Base-by-base conservation (phyloP, 2,797 vertebrate species). In the Botia kubotai region DNA sequence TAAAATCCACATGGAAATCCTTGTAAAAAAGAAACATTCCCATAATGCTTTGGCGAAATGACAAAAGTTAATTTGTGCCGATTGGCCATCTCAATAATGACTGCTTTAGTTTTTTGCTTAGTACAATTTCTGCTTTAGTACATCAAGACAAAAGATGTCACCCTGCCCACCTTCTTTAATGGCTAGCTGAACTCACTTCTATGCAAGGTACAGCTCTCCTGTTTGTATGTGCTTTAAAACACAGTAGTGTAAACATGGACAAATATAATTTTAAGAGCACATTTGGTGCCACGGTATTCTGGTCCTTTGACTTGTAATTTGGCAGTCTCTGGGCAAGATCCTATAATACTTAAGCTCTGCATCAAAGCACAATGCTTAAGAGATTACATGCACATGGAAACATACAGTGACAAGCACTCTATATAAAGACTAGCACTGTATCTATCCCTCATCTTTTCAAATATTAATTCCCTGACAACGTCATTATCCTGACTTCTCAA, bases 1-100 rank as follows among this genome's bases (percentile, higher is more conserved):
- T 93, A 90, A 92, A 91, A 91, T 88, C 90, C 86, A 89, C 87
- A 89, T 74, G 82, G 88, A 65, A 80, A 82, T 80, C 71, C 88
- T 86, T 89, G 87, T 91, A 90, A 91, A 82, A 91, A 90, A 88
- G 88, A 80, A 87, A 89, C 91, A 89, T 88, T 83, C 86, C 84
- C 72, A 74, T 88, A 90, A 91, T 82, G 81, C 76, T 83, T 85
- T 89, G 88, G 86, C 85, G 85, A 83, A 82, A 84, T 81, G 52
- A 65, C 81, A 80, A 81, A 83, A 83, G 81, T 83, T 81, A 72
- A 80, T 62, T 68, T 82, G 68, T 60, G 68, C 69, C 63, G 77
- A 79, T 72, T 33, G 33, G 58, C 71, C 58, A 79, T 72, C 69
- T 79, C 39, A 55, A 65, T 72, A 55, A 79, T 72, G 50, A 71